phyloP scores from a whole-genome alignment of 2,113 vertebrate genomes.

The Melozone crissalis region DNA sequence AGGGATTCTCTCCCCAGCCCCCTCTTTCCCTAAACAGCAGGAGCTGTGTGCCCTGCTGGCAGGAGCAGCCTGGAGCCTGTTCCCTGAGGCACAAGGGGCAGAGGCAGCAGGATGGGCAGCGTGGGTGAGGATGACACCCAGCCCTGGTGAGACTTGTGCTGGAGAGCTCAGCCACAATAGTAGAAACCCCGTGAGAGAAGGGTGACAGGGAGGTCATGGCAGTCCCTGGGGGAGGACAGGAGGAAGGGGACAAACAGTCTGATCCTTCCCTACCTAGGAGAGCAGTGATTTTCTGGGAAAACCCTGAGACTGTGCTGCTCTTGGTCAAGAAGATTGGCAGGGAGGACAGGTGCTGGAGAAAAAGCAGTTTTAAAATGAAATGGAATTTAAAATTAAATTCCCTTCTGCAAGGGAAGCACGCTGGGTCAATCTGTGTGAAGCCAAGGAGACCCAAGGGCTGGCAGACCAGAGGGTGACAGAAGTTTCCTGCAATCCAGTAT shows the following conservation, averaged over 20 bases:
- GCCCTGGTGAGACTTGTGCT: background rate
- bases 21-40: conserved; percentile 35
- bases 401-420: background rate
- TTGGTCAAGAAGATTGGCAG: background rate
- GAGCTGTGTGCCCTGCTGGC: background rate
- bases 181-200: background rate
- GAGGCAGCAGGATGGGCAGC: background rate
- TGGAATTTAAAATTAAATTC: background rate
- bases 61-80: conserved; percentile 39
- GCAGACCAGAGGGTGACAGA: background rate
- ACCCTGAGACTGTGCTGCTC: background rate
- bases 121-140: conserved; percentile 4
- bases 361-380: background rate
- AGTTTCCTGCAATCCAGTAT: background rate
- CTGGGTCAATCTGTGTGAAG: background rate
- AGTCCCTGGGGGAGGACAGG: background rate
- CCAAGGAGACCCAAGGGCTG: background rate
- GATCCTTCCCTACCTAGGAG: background rate
- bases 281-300: background rate
- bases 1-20: conserved; percentile 37
- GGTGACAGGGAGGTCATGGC: background rate
- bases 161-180: background rate
- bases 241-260: background rate
- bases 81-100: conserved; percentile 35
- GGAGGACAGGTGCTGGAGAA: background rate